phyloP scores from a whole-genome alignment of 2,113 vertebrate species.

The Oncorhynchus gorbuscha region DNA sequence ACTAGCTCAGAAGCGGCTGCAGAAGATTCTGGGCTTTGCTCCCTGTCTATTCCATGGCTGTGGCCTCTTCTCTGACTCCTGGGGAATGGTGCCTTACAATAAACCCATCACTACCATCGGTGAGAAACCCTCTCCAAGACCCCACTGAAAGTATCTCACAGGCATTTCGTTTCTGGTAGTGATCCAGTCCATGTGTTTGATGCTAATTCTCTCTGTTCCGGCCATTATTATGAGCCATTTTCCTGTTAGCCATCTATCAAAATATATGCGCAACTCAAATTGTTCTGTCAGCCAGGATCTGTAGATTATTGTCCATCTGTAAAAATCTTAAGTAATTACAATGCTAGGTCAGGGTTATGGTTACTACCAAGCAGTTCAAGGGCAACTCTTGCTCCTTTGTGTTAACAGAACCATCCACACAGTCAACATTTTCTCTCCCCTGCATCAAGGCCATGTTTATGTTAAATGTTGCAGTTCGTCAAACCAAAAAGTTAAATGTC shows the following conservation, averaged over 20 bases:
- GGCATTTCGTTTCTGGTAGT: neutral
- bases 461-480: conserved; percentile 10
- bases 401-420: neutral
- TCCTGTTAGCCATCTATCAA: too few species aligned
- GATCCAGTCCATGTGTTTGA: too few species aligned
- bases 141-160: neutral
- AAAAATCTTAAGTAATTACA: too few species aligned
- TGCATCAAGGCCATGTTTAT: conserved; percentile 15
- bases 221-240: too few species aligned
- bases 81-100: conserved; percentile 88
- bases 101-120: conserved; percentile 93
- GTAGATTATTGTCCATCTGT: too few species aligned
- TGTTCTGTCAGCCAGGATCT: too few species aligned
- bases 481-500: too few species aligned
- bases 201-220: too few species aligned
- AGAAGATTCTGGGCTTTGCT: conserved; percentile 93
- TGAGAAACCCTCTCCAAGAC: conserved; percentile 54
- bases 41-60: conserved; percentile 93
- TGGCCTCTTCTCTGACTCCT: conserved; percentile 84
- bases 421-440: conserved; percentile 18
- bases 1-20: conserved; percentile 83
- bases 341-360: neutral
- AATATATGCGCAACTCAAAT: too few species aligned
- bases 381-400: neutral
- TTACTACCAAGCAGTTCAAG: conserved; percentile 16